Base-by-base conservation (phyloP, 2,797 vertebrate species). In the Tolypeutes matacus region DNA sequence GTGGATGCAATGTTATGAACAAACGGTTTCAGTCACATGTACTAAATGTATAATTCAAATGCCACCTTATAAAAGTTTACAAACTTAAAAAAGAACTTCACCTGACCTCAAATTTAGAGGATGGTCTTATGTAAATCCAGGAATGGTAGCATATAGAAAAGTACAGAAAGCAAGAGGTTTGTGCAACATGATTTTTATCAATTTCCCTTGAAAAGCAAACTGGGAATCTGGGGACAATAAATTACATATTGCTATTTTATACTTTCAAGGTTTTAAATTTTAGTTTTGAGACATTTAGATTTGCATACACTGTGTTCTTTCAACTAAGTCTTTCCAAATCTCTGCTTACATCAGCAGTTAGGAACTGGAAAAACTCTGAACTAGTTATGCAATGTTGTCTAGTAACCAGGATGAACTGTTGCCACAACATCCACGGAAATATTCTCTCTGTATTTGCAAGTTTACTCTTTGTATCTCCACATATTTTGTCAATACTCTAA, bases 321-420 rank as follows among this genome's bases (percentile, higher is more conserved):
- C 83, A 95, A 97, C 23, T 60, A 87, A 94, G 85, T 95, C 93
- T 95, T 97, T 97, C 94, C 93, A 96, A 95, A 96, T 95, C 96
- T 97, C 96, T 96, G 96, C 91, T 96, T 97, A 96, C 78, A 96
- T 93, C 97, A 97, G 93, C 91, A 95, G 88, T 95, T 81, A 72
- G 83, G 76, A 95, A 92, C 95, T 97, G 96, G 96, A 96, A 93
- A 93, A 86, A 93, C 89, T 96, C 73, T 80, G 85, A 90, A 88
- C 76, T 85, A 82, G 95, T 97, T 97, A 95, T 25, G 91, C 96
- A 97, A 97, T 96, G 96, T 96, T 97, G 95, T 97, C 96, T 94
- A 91, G 96, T 96, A 95, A 97, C 94, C 90, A 96, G 87, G 94
- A 96, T 93, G 92, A 81, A 86, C 64, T 89, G 92, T 97, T 96